Base-by-base conservation (phyloP, 1,140 invertebrate species). In the Drosophila bocqueti region DNA sequence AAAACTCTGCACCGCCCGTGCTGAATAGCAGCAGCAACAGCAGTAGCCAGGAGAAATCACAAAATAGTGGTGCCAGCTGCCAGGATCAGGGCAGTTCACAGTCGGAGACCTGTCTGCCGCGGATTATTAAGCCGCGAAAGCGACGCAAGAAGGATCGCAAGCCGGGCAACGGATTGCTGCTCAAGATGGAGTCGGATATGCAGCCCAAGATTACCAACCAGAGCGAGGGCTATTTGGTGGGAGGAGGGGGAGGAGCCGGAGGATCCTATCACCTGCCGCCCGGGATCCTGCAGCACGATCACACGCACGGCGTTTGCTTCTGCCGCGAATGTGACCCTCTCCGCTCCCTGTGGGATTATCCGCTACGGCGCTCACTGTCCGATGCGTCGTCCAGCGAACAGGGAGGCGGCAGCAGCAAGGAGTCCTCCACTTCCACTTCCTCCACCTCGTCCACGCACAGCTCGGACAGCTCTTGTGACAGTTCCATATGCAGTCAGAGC, bases 121-220 rank as follows among this genome's bases (percentile, higher is more conserved):
- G 97, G 49, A 97, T 98, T 57, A 98, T 98, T 83, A 98, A 98
- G 92, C 97, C 97, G 0, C 93, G 97, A 13, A 98, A 98, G 91
- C 94, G 97, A 21, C 95, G 97, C 83, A 98, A 98, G 95, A 98
- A 98, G 93, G 97, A 97, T 83, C 94, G 97, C 59, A 97, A 97
- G 72, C 79, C 78, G 9, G 66, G 78, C 2, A 92, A 87, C 29
- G 89, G 85, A 1, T 76, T 92, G 10, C 40, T 92, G 16, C 66
- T 92, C 29, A 92, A 92, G 57, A 61, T 92, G 66, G 91, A 92
- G 29, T 42, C 81, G 9, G 68, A 89, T 24, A 45, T 85, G 65
- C 85, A 79, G 18, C 61, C 71, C 4, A 86, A 86, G 26, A 16
- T 87, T 34, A 38, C 16, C 43, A 63, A 43, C 9, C 79, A 64